phyloP scores from a whole-genome alignment of 2,113 vertebrate genomes.

The Galemys pyrenaicus region DNA sequence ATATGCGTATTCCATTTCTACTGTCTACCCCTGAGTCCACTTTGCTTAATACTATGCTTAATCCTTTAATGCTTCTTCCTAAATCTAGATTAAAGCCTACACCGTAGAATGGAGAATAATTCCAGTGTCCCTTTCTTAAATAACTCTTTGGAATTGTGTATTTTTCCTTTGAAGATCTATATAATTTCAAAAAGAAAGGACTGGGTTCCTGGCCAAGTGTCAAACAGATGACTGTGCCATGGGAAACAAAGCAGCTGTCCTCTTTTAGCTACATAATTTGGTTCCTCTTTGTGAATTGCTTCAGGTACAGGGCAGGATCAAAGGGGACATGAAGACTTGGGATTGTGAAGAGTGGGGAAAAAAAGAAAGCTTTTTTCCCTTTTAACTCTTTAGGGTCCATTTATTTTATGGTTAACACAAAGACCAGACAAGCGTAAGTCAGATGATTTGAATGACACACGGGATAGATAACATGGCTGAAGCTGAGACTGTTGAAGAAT shows the following conservation, averaged over 20 bases:
- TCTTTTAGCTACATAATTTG: conserved; percentile 33
- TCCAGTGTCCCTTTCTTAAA: neutral
- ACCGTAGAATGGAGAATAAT: neutral
- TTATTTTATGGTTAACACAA: conserved; percentile 45
- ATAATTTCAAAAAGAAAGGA: conserved; percentile 34
- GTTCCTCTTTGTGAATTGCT: conserved; percentile 5
- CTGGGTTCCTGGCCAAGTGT: neutral
- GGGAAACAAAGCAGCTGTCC: neutral
- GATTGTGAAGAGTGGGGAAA: neutral
- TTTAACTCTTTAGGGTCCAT: neutral
- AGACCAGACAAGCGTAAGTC: neutral
- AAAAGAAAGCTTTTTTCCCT: neutral
- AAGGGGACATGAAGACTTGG: neutral
- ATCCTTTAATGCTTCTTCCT: conserved; percentile 34
- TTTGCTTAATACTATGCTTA: conserved; percentile 35
- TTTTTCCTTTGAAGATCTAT: conserved; percentile 38
- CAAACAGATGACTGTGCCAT: neutral
- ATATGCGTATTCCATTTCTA: conserved; percentile 20
- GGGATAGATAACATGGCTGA: neutral
- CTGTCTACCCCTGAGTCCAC: neutral
- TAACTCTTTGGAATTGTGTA: neutral
- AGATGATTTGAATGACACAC: conserved; percentile 33
- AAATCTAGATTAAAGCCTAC: conserved; percentile 12
- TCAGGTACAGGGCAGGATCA: neutral
- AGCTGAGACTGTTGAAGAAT: neutral